Evolutionary conservation across 2,797 vertebrate genomes (phyloP).

Genomic region (Eupleurogrammus muticus): DNA sequence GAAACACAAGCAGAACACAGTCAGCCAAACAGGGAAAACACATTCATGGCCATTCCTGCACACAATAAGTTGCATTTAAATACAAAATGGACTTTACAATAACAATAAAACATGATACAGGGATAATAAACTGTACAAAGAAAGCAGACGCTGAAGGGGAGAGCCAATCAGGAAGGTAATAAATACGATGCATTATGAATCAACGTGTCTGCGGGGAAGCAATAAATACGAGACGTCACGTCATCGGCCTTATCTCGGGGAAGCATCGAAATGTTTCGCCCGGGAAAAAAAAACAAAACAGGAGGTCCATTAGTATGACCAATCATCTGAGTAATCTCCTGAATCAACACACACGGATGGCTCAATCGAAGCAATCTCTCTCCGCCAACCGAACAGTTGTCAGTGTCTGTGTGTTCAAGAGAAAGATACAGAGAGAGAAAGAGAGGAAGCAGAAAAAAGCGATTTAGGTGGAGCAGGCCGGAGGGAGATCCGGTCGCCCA

Average conservation of each 20-base stretch:
- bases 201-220: conserved; percentile 29
- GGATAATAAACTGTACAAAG: neutral
- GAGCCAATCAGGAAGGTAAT: conserved; percentile 32
- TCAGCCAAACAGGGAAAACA: too few relatives aligned
- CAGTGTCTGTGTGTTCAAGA: conserved; percentile 25
- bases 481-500: conserved; percentile 74
- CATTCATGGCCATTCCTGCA: neutral
- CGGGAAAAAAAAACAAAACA: conserved; percentile 72
- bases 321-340: conserved; percentile 77
- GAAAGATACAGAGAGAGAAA: conserved; percentile 8
- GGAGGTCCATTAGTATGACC: conserved; percentile 74
- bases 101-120: neutral
- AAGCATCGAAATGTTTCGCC: conserved; percentile 54
- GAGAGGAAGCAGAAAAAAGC: conserved; percentile 15
- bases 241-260: conserved; percentile 51
- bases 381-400: conserved; percentile 71
- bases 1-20: conserved; percentile 44
- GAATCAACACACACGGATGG: conserved; percentile 76
- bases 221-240: conserved; percentile 54
- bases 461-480: conserved; percentile 36
- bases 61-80: neutral
- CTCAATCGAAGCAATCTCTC: conserved; percentile 69
- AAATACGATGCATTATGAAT: conserved; percentile 47
- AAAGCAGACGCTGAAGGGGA: conserved; percentile 3
- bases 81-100: conserved; percentile 17